Base-by-base conservation (phyloP, 2,888 invertebrate genomes). In the Agrypnus murinus region DNA sequence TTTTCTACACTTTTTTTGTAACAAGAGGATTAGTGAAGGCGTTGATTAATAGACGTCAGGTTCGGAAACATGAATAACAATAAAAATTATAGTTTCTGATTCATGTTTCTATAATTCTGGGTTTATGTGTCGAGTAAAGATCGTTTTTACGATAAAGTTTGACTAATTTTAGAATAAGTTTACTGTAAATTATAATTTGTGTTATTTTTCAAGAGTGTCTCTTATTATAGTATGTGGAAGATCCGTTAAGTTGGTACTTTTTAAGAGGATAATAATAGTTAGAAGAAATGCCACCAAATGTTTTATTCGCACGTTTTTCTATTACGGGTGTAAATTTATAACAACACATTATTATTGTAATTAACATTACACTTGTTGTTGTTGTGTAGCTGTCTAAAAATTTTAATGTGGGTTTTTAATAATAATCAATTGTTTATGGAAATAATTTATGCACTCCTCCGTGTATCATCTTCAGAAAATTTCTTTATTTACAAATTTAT, bases 361-460 rank as follows among this genome's bases (percentile, higher is more conserved):
- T n/a, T n/a, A n/a, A n/a, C n/a, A n/a, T 50, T 50, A 50, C 50
- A 31, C 50, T 50, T 50, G 48, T 48, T 25, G 19, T 48, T 48
- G 48, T 50, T 50, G 12, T 50, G 25, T 50, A 25, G 3, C 31
- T 12, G 2, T 25, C 25, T 25, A 25, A 25, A 2, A 25, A 25
- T 25, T 25, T n/a, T 4, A n/a, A 12, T 9, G 50, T 50, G 31
- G 50, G 50, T 31, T 31, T 12, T n/a, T n/a, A n/a, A n/a, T n/a
- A n/a, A n/a, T n/a, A n/a, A n/a, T n/a, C n/a, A 25, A 4, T 50
- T 50, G 10, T 25, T 50, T 25, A 12, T 31, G 17, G 5, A n/a
- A 31, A 31, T n/a, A 25, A 50, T 25, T 50, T 31, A 50, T 50
- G 10, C 25, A n/a, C 31, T 50, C 50, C 50, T 31, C 31, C 50